phyloP scores from a whole-genome alignment of 2,797 vertebrate genomes.

The Pterois miles region DNA sequence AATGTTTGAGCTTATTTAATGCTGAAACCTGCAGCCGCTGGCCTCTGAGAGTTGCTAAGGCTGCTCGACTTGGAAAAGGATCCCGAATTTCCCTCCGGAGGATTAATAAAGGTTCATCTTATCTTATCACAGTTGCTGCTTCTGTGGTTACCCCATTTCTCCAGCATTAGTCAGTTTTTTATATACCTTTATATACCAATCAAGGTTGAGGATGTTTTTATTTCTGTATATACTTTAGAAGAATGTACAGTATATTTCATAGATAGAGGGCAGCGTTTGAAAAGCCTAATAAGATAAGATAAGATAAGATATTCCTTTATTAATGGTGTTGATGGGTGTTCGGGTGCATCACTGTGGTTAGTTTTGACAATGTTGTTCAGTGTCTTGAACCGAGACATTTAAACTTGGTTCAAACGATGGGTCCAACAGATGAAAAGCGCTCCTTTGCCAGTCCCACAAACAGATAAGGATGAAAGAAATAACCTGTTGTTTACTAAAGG shows the following conservation, averaged over 20 bases:
- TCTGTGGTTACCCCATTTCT: conserved; percentile 3
- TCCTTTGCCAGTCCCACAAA: background rate
- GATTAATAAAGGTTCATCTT: no score
- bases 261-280: conserved; percentile 31
- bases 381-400: conserved; percentile 20
- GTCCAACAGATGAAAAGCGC: conserved; percentile 13
- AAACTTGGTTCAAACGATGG: conserved; percentile 11
- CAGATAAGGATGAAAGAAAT: conserved; percentile 51
- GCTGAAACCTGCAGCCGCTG: conserved; percentile 39
- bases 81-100: no score
- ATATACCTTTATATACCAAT: conserved; percentile 58
- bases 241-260: conserved; percentile 77
- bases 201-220: conserved; percentile 17
- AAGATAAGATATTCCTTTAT: no score
- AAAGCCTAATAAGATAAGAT: no score
- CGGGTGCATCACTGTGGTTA: background rate
- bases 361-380: background rate
- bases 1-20: conserved; percentile 62
- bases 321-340: conserved; percentile 52
- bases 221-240: conserved; percentile 67
- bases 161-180: conserved; percentile 22
- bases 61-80: conserved; percentile 14
- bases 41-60: conserved; percentile 14
- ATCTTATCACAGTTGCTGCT: conserved; percentile 17
- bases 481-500: conserved; percentile 39